Conservation (phyloP, 2,797 vertebrate genomes). For the Liparis tanakae region DNA sequence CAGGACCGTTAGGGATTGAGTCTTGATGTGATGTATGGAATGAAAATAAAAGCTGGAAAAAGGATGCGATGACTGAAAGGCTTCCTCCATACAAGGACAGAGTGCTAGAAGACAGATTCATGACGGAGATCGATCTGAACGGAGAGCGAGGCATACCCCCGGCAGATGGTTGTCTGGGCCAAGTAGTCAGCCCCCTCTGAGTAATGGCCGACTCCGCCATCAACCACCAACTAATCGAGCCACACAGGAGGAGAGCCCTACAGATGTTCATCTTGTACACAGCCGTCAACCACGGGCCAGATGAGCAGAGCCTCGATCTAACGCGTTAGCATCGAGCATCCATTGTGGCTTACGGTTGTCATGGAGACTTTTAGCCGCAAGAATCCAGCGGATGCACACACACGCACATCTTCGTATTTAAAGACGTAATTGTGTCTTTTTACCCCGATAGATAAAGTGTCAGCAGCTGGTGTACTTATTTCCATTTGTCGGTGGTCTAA, state of each 20-base stretch:
- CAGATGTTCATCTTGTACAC: conserved; percentile 77
- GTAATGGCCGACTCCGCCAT: conserved; percentile 72
- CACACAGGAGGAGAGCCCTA: conserved; percentile 65
- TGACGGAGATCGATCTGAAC: conserved; percentile 80
- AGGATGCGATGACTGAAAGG: conserved; percentile 13
- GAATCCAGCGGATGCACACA: not conserved
- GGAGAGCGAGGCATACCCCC: conserved; percentile 73
- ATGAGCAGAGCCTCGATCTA: conserved; percentile 64
- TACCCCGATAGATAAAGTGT: not conserved
- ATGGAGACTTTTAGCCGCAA: conserved; percentile 28
- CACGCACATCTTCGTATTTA: not conserved
- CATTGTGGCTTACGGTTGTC: conserved; percentile 46
- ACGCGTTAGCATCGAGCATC: conserved; percentile 70
- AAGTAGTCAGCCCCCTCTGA: conserved; percentile 65
- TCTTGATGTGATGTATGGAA: conserved; percentile 4
- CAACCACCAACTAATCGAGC: conserved; percentile 60
- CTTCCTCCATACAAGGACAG: conserved; percentile 23
- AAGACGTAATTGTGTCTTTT: not conserved
- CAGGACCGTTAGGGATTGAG: not conserved
- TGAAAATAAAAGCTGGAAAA: conserved; percentile 31
- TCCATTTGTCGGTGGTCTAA: conserved; percentile 30
- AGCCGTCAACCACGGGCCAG: conserved; percentile 57
- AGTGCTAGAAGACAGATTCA: conserved; percentile 62
- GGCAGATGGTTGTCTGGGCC: conserved; percentile 80
- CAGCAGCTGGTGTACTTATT: conserved; percentile 3